phyloP scores from a whole-genome alignment of 2,888 invertebrate species.

The Melanostoma mellinum region DNA sequence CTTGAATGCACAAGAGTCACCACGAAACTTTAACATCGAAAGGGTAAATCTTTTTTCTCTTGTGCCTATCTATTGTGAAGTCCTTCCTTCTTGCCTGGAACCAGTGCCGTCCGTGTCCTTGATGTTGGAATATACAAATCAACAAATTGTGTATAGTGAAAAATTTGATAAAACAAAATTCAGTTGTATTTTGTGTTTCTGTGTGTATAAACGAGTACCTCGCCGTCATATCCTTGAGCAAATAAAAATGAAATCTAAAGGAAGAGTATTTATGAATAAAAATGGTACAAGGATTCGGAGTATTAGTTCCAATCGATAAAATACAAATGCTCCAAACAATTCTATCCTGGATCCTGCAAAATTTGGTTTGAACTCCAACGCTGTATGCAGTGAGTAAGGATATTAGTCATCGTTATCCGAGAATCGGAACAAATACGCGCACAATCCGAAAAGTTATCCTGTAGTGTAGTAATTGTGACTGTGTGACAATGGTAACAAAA shows the following conservation, averaged over 20 bases:
- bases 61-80: conserved; percentile 7
- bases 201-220: conserved; percentile 4
- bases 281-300: conserved; percentile 1
- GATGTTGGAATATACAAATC: conserved; percentile 49
- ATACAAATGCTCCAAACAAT: conserved; percentile 6
- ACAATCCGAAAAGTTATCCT: conserved; percentile 50
- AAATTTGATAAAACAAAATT: conserved; percentile 15
- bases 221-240: conserved; percentile 1
- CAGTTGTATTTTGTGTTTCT: conserved; percentile 19
- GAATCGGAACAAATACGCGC: conserved; percentile 59
- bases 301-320: conserved; percentile 36
- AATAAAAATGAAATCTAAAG: conserved; percentile 5
- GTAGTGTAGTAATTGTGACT: not conserved
- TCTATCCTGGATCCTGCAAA: conserved; percentile 13
- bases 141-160: conserved; percentile 50
- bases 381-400: conserved; percentile 64
- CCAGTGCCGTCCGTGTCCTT: conserved; percentile 57
- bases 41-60: conserved; percentile 23
- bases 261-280: conserved; percentile 10
- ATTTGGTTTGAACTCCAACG: conserved; percentile 31
- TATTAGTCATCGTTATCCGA: conserved; percentile 64
- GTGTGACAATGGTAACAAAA: conserved; percentile 6
- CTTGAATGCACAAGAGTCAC: conserved; percentile 48
- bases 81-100: conserved; percentile 10
- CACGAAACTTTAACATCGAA: conserved; percentile 45